Base-by-base conservation (phyloP, 2,888 invertebrate species). In the Chromoteleia sp. region DNA sequence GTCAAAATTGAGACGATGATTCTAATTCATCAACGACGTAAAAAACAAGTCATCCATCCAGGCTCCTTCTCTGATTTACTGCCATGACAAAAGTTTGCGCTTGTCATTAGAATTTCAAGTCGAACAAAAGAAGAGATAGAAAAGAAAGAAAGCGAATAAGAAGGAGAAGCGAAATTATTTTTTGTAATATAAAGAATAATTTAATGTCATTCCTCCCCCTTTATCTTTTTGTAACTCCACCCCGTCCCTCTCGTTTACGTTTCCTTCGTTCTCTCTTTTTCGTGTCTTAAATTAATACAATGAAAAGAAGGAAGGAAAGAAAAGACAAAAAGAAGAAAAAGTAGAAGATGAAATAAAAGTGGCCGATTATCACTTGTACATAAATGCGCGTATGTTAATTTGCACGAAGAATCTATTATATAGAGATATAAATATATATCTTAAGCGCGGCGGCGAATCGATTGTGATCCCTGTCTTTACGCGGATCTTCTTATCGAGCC, bases 351-450 rank as follows among this genome's bases (percentile, higher is more conserved):
- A 25, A 17, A 1, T 45, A 4, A 39, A 58, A 67, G 48, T 50
- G 73, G 77, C 45, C 58, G 59, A 56, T 75, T 70, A 81, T 74
- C 74, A 75, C 48, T 75, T 83, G 83, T 83, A 83, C 58, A 83
- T 83, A 83, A 74, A 61, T 58, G 81, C 75, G 81, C 71, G 79
- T 81, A 81, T 81, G 79, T 73, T 83, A 75, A 81, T 74, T 81
- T 76, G 76, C 83, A 81, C 76, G 81, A 73, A 71, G 54, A 79
- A 79, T 79, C 78, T 75, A 82, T 81, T 73, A 75, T 75, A 68
- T 41, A 52, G 52, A 75, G 70, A 63, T 80, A 78, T 71, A 78
- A 39, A 78, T 65, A 75, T 75, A 56, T 54, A 56, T 33, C 77
- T 74, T 81, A 65, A 81, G 54, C 67, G 81, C 71, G 78, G 71